phyloP scores from a whole-genome alignment of 1,140 invertebrate species.

The Leptoteleia sp. region DNA sequence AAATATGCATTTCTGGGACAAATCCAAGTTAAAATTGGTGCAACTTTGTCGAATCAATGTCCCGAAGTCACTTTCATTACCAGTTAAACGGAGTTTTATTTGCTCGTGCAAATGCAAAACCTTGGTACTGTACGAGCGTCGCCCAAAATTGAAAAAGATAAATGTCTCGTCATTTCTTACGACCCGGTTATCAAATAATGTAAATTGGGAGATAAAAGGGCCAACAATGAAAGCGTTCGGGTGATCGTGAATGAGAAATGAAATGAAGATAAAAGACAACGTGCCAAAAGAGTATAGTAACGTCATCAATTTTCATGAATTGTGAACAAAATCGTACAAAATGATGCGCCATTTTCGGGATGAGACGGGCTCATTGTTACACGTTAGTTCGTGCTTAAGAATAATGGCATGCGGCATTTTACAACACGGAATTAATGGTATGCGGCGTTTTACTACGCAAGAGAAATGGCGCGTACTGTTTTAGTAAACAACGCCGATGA shows the following conservation, averaged over 20 bases:
- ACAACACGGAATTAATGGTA: constrained; percentile 66
- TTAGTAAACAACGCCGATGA: constrained; percentile 63
- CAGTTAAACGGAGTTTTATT: constrained; percentile 26
- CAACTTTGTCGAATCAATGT: constrained; percentile 2
- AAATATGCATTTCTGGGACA: too few species aligned
- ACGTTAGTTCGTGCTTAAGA: constrained; percentile 63
- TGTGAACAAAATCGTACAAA: constrained; percentile 61
- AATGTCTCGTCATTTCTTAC: constrained; percentile 50
- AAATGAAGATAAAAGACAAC: constrained; percentile 66
- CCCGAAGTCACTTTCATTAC: constrained; percentile 1
- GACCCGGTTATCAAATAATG: constrained; percentile 50
- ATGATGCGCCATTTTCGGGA: constrained; percentile 51
- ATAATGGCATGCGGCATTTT: constrained; percentile 67
- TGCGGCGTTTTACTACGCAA: constrained; percentile 64
- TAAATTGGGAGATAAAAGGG: constrained; percentile 24
- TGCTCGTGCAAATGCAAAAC: constrained; percentile 25
- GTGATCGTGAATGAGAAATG: constrained; percentile 47
- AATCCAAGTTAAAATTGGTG: not conserved
- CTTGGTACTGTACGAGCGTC: constrained; percentile 12
- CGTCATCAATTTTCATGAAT: constrained; percentile 65
- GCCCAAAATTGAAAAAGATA: constrained; percentile 47
- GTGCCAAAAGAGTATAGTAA: constrained; percentile 57
- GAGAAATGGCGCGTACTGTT: constrained; percentile 63
- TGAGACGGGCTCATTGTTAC: constrained; percentile 57
- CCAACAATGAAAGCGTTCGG: constrained; percentile 28